Percentiles rank a stretch among this genome's conserved stretches.
phyloP scores from a whole-genome alignment of 1,140 invertebrate genomes.

The Littorina saxatilis region DNA sequence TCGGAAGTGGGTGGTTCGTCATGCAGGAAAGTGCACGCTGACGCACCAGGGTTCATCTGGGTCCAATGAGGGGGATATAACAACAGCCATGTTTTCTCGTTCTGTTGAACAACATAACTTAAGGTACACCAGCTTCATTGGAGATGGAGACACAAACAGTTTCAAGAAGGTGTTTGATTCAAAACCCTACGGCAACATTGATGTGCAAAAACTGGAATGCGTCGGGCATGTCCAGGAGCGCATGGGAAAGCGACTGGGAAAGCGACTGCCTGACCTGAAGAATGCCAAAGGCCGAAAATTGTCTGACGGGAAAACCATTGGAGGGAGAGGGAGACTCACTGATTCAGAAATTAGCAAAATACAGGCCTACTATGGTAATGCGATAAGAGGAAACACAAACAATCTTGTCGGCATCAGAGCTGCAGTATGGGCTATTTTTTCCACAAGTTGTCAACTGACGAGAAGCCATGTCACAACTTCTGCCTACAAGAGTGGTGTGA shows the following conservation, averaged over 20 bases:
- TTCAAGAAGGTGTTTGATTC: conserved; percentile 18
- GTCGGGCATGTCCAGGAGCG: conserved; percentile 43
- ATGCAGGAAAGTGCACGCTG: neutral
- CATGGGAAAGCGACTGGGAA: conserved; percentile 44
- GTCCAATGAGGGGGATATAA: neutral
- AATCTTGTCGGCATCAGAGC: conserved; percentile 24
- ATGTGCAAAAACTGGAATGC: conserved; percentile 24
- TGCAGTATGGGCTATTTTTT: conserved; percentile 15
- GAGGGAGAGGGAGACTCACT: conserved; percentile 26
- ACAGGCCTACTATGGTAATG: conserved; percentile 37
- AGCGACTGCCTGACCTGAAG: conserved; percentile 33
- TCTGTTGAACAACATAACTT: neutral
- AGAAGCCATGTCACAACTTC: conserved; percentile 6
- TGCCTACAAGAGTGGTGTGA: neutral
- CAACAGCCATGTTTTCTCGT: neutral
- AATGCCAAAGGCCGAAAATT: conserved; percentile 19
- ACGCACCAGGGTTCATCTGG: neutral
- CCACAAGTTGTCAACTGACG: conserved; percentile 31
- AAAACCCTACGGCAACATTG: conserved; percentile 37
- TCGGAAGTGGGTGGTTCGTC: neutral
- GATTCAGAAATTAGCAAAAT: conserved; percentile 25
- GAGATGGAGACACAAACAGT: neutral
- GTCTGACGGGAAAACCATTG: conserved; percentile 33
- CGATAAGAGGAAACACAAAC: conserved; percentile 28
- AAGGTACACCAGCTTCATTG: neutral